These are phyloP conservation scores for Chloropsis cyanopogon DNA, from an alignment of 2,113 vertebrate genomes.

Conservation along the genomic window DNA sequence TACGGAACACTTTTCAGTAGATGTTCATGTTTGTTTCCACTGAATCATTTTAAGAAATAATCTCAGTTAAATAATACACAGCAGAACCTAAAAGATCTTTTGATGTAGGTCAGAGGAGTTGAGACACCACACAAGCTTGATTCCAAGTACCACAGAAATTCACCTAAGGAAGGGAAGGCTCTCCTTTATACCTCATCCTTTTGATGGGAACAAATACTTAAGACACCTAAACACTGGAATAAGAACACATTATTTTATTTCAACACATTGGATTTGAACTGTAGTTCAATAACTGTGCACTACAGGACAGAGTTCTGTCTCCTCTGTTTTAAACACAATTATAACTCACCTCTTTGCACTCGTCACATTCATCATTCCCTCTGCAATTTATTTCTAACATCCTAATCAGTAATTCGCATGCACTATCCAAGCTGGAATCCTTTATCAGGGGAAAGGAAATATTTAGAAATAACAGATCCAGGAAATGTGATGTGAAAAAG, in stretches of 20 bases:
- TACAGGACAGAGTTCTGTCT: background rate
- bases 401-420: background rate
- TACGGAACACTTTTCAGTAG: background rate
- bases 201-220: background rate
- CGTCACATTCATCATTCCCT: background rate
- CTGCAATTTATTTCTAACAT: background rate
- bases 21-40: background rate
- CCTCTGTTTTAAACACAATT: background rate
- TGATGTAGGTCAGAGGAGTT: background rate
- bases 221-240: background rate
- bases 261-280: background rate
- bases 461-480: background rate
- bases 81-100: background rate
- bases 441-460: background rate
- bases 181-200: background rate
- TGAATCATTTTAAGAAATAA: background rate
- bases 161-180: background rate
- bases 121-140: background rate
- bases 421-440: background rate
- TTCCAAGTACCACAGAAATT: background rate
- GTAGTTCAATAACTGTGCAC: background rate
- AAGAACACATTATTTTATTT: background rate
- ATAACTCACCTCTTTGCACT: background rate
- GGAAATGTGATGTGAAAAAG: background rate
- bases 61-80: rapidly evolving